These are phyloP conservation scores for Lacerta agilis DNA, from an alignment of 2,797 vertebrate species.

Conservation along the genomic window DNA sequence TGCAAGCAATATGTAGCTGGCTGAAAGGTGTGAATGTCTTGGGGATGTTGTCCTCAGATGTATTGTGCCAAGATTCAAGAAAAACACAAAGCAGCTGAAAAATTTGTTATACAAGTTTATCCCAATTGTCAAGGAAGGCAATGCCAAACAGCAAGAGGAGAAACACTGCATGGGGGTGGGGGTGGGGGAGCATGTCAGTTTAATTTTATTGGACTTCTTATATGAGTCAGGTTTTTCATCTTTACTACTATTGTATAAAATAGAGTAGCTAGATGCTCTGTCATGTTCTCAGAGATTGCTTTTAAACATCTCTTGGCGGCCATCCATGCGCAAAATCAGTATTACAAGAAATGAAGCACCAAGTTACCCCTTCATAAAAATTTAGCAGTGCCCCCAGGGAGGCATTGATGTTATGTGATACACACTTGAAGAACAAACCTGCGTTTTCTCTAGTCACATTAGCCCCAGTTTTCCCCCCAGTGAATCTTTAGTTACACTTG, in stretches of 20 bases:
- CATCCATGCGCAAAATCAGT: background rate
- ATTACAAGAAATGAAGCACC: background rate
- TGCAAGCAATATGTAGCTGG: background rate
- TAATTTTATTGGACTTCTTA: background rate
- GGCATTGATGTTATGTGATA: background rate
- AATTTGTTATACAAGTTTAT: background rate
- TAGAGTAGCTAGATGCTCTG: background rate
- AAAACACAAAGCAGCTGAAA: background rate
- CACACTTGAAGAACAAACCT: background rate
- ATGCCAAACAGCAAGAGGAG: background rate
- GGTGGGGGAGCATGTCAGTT: background rate
- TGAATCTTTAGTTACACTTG: background rate
- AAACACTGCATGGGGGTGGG: background rate
- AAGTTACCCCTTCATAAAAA: background rate
- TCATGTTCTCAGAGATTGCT: background rate
- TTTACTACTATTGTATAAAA: background rate
- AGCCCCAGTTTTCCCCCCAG: background rate
- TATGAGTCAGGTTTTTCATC: background rate
- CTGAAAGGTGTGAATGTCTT: too few relatives aligned
- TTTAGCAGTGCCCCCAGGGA: background rate
- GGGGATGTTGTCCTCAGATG: background rate
- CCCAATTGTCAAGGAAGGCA: background rate
- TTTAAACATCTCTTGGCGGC: background rate
- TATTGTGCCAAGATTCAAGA: background rate
- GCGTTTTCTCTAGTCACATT: background rate